Evolutionary conservation across 37 sponge, comb jelly and placozoan genomes (phyloP), one percentile per base, ranked within the genome.

Genomic region (Beroe ovata): DNA sequence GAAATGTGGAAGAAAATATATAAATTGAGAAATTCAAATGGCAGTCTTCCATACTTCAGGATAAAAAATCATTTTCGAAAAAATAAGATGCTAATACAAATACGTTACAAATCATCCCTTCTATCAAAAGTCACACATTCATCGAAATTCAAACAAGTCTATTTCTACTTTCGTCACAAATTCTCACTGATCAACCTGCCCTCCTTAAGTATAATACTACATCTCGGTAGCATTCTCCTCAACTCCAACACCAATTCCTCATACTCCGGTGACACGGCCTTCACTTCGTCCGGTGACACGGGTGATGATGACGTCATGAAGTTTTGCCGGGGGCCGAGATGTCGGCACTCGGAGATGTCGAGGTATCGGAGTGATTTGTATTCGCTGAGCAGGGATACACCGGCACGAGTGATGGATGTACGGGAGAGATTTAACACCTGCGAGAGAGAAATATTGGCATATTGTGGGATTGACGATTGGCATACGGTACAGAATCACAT

Each of bases 361-460:
- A 66, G 69, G 36, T 66, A 14, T 77, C 21, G 39, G 23, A 77
- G 54, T n/a, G 84, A 77, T 20, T 39, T 77, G 22, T 42, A 36
- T 8, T 77, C 28, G 1, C 22, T 14, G 26, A 77, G 54, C 54
- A 36, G 28, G 0, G 8, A 16, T 0, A 77, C n/a, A 77, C 54
- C 42, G 8, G 8, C 26, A 33, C 2, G 84, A 25, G 84, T 40
- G 2, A 77, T 77, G 8, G 23, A 42, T 0, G 84, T 77, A 6
- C 22, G 19, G 21, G 84, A 77, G 41, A 77, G 84, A 19, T 77
- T 42, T 14, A 77, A 29, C n/a, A 23, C 42, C 54, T 77, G 42
- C 6, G n/a, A n/a, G n/a, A n/a, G n/a, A n/a, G n/a, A n/a, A n/a
- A n/a, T n/a, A n/a, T n/a, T n/a, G n/a, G n/a, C n/a, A n/a, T n/a